These are phyloP conservation scores for Cettia cetti DNA, from an alignment of 2,113 vertebrate genomes.

Conservation along the genomic window DNA sequence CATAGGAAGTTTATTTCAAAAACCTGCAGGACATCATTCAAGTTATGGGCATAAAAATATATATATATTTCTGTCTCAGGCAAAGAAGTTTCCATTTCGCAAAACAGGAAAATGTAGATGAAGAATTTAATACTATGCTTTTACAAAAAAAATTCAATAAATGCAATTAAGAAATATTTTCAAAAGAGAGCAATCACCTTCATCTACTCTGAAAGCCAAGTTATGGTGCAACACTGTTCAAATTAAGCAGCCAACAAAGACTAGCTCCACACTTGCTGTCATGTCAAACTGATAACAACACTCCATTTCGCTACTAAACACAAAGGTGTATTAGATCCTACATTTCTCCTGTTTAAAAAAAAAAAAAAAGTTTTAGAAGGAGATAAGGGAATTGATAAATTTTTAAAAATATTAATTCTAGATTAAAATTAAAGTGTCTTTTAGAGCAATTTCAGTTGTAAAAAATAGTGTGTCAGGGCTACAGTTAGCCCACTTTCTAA, in stretches of 20 bases:
- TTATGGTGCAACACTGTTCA: background rate
- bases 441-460: background rate
- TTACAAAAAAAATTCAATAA: background rate
- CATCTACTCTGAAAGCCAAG: background rate
- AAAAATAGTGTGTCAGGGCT: background rate
- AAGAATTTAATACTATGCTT: background rate
- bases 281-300: background rate
- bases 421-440: background rate
- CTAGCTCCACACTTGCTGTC: background rate
- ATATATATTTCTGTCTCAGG: background rate
- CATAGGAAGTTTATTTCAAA: background rate
- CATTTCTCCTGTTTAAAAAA: background rate
- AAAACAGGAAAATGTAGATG: background rate
- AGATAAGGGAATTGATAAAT: rapidly evolving
- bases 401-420: rapidly evolving
- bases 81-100: background rate
- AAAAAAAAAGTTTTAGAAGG: background rate
- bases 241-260: background rate
- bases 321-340: background rate
- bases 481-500: background rate
- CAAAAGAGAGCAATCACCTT: background rate
- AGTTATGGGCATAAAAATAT: background rate
- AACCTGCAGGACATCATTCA: background rate
- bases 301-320: background rate
- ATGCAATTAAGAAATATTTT: background rate